These are phyloP conservation scores for Hippocampus guttulatus DNA, from an alignment of 2,113 vertebrate genomes.

Conservation along the genomic window DNA sequence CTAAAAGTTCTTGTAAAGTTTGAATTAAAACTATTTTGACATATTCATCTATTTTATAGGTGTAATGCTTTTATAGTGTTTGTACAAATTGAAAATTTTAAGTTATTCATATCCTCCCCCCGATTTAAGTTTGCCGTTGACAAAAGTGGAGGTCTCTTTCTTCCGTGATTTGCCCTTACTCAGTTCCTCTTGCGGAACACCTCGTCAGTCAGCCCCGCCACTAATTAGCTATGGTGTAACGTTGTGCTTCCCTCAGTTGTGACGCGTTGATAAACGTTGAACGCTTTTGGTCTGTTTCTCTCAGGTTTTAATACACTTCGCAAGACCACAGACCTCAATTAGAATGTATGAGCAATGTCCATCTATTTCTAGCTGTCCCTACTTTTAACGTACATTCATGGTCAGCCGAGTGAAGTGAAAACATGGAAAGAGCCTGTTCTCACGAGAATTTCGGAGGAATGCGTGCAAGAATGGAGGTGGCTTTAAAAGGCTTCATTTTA, in stretches of 20 bases:
- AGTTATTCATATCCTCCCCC: constrained; percentile 58
- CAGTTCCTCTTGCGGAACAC: constrained; percentile 48
- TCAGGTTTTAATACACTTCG: constrained; percentile 65
- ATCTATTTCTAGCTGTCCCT: constrained; percentile 50
- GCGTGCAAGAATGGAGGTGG: not conserved
- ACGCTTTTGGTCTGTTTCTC: constrained; percentile 61
- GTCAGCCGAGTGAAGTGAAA: constrained; percentile 16
- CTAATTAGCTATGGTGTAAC: constrained; percentile 1
- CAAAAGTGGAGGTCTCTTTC: constrained; percentile 16
- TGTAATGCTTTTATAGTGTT: constrained; percentile 68
- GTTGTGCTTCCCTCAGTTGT: constrained; percentile 33
- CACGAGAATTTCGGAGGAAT: not conserved
- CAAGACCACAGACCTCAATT: constrained; percentile 55
- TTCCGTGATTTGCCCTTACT: constrained; percentile 46
- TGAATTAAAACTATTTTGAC: constrained; percentile 66
- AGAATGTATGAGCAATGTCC: constrained; percentile 60
- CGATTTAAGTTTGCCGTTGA: constrained; percentile 33
- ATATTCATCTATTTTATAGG: constrained; percentile 70
- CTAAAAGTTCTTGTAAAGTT: constrained; percentile 63
- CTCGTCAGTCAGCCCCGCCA: constrained; percentile 19
- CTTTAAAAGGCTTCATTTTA: not conserved
- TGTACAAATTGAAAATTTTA: constrained; percentile 66
- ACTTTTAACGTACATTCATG: constrained; percentile 49
- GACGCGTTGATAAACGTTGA: constrained; percentile 33
- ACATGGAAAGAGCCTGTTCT: not conserved